A percentile compares a stretch with the other conserved stretches of the same genome.
Evolutionary conservation across 2,797 vertebrate genomes (phyloP).

Genomic region (Cynopterus sphinx): DNA sequence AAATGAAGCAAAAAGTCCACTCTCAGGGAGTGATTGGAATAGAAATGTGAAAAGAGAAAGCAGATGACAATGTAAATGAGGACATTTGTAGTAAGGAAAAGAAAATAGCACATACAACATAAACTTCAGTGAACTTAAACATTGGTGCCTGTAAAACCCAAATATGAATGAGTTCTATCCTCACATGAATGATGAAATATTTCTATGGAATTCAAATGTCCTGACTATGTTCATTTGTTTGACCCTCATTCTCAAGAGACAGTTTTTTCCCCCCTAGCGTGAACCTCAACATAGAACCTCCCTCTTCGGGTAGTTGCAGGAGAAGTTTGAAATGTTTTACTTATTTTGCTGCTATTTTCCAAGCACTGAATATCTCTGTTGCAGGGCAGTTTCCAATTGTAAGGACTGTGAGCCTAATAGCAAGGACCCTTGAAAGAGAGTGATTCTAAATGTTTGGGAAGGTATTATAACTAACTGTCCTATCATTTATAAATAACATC

Average conservation of each 20-base stretch:
- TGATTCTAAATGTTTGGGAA: conserved; percentile 55
- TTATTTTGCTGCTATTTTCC: neutral
- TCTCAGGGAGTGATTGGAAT: neutral
- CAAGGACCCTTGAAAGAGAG: conserved; percentile 46
- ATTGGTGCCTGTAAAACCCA: neutral
- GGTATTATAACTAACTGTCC: conserved; percentile 58
- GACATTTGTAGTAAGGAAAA: conserved; percentile 20
- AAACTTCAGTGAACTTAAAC: neutral
- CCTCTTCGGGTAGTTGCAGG: neutral
- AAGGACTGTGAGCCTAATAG: conserved; percentile 7
- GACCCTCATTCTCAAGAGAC: neutral
- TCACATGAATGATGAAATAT: neutral
- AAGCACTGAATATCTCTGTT: conserved; percentile 39
- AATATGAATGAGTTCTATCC: neutral
- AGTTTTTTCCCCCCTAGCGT: neutral
- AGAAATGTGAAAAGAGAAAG: neutral
- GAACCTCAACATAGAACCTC: neutral
- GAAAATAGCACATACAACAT: neutral
- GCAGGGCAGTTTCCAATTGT: neutral
- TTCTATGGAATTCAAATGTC: conserved; percentile 12
- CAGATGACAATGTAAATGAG: neutral
- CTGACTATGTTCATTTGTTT: neutral
- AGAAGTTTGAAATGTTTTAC: conserved; percentile 1
- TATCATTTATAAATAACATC: conserved; percentile 62
- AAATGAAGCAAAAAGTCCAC: neutral